Percentiles rank a stretch among this genome's conserved stretches.
Evolutionary conservation across 2,888 invertebrate species (phyloP).

Genomic region (Escarpia spicata): DNA sequence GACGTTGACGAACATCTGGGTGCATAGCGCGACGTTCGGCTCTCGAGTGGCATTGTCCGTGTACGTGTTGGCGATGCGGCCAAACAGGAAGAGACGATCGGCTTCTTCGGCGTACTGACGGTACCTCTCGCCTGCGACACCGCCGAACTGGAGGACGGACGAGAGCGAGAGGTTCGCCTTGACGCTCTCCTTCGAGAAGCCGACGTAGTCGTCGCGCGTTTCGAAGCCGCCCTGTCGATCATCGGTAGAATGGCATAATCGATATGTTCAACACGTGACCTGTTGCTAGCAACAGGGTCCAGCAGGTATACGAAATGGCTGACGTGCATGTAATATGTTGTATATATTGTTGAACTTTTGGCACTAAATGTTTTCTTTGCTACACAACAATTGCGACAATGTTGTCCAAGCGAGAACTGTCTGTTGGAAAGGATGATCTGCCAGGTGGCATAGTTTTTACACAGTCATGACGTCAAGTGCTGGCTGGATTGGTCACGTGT

Average conservation of each 20-base stretch:
- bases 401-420: too few relatives aligned
- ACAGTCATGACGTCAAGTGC: too few relatives aligned
- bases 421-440: too few relatives aligned
- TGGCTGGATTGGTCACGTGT: too few relatives aligned
- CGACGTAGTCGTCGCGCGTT: neutral
- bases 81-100: neutral
- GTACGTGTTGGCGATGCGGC: neutral
- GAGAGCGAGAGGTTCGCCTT: neutral
- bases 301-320: too few relatives aligned
- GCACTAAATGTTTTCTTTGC: too few relatives aligned
- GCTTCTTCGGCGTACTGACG: neutral
- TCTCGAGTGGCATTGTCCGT: neutral
- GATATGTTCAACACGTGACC: too few relatives aligned
- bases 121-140: neutral
- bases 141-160: neutral
- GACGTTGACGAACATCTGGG: neutral
- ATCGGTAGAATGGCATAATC: neutral
- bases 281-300: too few relatives aligned
- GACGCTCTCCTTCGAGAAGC: neutral
- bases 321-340: too few relatives aligned
- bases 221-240: constrained; percentile 12
- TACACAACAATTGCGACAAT: too few relatives aligned
- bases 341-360: too few relatives aligned
- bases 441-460: too few relatives aligned
- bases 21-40: neutral